Evolutionary conservation across 2,113 vertebrate species (phyloP).

Genomic region (Tyrannus savana): DNA sequence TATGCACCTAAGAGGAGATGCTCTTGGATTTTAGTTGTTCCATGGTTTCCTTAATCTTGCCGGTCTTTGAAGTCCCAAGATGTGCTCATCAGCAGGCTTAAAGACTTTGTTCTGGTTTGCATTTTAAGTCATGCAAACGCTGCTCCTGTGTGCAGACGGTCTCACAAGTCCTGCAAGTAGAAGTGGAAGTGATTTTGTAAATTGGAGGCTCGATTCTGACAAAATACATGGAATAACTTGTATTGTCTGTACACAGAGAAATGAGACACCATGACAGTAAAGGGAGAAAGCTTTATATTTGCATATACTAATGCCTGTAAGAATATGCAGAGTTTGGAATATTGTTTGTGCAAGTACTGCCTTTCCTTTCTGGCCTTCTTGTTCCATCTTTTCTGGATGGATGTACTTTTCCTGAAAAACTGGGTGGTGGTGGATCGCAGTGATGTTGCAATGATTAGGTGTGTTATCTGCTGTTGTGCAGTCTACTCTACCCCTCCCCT

Average conservation of each 20-base stretch:
- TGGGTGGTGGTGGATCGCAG: background rate
- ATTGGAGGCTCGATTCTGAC: background rate
- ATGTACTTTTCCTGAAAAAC: conserved; percentile 42
- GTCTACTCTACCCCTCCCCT: background rate
- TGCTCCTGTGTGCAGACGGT: background rate
- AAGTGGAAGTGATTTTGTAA: background rate
- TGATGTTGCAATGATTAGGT: background rate
- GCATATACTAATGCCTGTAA: background rate
- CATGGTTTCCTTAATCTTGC: background rate
- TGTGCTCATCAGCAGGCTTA: background rate
- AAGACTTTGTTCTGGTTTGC: conserved; percentile 28
- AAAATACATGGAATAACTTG: background rate
- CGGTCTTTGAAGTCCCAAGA: conserved; percentile 5
- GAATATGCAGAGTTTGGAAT: background rate
- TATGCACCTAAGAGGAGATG: background rate
- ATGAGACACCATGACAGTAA: background rate
- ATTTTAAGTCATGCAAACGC: background rate
- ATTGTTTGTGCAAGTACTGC: background rate
- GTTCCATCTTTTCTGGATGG: background rate
- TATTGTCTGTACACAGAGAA: background rate
- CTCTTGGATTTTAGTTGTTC: background rate
- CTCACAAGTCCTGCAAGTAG: background rate
- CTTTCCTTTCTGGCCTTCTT: background rate
- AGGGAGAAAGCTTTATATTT: background rate
- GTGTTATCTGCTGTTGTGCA: conserved; percentile 29